Conservation (phyloP, 2,797 vertebrate genomes). For the Sphenodon punctatus region DNA sequence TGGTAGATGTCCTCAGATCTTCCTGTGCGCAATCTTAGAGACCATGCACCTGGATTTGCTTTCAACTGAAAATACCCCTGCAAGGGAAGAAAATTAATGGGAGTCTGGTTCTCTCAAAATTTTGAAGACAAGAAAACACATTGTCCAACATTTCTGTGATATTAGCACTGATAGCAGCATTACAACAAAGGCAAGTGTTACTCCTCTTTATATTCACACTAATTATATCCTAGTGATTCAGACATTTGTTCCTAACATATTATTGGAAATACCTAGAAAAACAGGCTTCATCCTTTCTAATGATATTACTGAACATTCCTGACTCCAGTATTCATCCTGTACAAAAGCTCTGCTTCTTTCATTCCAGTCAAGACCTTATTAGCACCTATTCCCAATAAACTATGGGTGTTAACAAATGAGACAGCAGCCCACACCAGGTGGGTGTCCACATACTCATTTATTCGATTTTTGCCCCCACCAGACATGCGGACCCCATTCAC, state of each 20-base stretch:
- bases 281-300: no score
- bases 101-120: neutral
- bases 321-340: neutral
- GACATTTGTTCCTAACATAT: neutral
- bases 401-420: no score
- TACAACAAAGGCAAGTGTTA: neutral
- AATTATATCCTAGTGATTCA: neutral
- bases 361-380: neutral
- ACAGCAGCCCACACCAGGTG: no score
- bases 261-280: neutral
- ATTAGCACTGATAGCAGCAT: neutral
- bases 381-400: neutral
- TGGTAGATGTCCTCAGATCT: slow-evolving; percentile 93
- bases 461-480: no score
- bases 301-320: no score
- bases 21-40: slow-evolving; percentile 87
- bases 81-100: slow-evolving; percentile 3
- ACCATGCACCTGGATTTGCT: slow-evolving; percentile 96
- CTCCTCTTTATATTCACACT: neutral
- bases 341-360: neutral
- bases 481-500: no score
- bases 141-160: neutral
- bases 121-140: neutral
- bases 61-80: slow-evolving; percentile 98
- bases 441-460: no score